Base-by-base conservation (phyloP, 2,888 invertebrate genomes). In the Diarsia mendica region DNA sequence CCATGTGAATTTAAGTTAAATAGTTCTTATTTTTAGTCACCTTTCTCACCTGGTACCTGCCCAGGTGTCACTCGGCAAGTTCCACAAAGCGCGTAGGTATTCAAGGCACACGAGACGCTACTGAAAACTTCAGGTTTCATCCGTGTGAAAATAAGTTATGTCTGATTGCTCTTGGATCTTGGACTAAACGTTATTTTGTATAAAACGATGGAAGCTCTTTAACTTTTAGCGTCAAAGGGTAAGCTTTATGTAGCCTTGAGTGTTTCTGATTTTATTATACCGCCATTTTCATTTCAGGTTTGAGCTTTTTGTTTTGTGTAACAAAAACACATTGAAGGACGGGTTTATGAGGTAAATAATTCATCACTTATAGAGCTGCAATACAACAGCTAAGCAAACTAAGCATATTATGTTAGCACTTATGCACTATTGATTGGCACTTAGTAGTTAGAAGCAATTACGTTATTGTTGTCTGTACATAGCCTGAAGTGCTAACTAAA, bases 151-250 rank as follows among this genome's bases (percentile, higher is more conserved):
- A n/a, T n/a, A n/a, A n/a, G n/a, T n/a, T n/a, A n/a, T n/a, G n/a
- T n/a, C n/a, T n/a, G n/a, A n/a, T n/a, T n/a, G n/a, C n/a, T n/a
- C n/a, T n/a, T n/a, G n/a, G n/a, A n/a, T n/a, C n/a, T n/a, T n/a
- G n/a, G n/a, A n/a, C n/a, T n/a, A n/a, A n/a, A 80, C 80, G 69
- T 83, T 80, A 69, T 80, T 72, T 82, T 80, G 66, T 69, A n/a
- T n/a, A 75, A 80, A 80, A 77, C 79, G 80, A 61, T 51, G 46
- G 68, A 51, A 68, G 51, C 72, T 65, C 60, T 65, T 33, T 82
- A 68, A 48, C 67, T 66, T 72, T 28, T 6, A 65, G 13, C 60
- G 39, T 51, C 49, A 73, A 73, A 70, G 53, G 11, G 9, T 23
- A 8, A 20, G 28, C 28, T 67, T 67, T 65, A 13, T 60, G 23